Base-by-base conservation (phyloP, 2,888 invertebrate genomes). In the Cistogaster globosa region DNA sequence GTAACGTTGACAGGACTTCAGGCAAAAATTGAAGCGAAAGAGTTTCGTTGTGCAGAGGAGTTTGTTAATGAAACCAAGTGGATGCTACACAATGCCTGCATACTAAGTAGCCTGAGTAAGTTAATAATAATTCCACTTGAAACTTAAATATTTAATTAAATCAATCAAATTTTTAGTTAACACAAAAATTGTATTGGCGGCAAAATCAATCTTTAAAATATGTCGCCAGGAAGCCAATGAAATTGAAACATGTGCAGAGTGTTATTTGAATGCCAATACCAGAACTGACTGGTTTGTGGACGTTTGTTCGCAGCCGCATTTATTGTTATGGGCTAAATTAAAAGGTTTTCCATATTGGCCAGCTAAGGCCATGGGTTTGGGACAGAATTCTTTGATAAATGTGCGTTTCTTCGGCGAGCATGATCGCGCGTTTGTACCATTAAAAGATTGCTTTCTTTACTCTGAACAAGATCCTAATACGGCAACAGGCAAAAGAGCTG, bases 281-380 rank as follows among this genome's bases (percentile, higher is more conserved):
- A 94, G 96, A 48, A 94, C 95, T 71, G 95, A 96, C 80, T 98
- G 98, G 98, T 98, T 98, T 93, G 95, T 97, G 0, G 97, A 98
- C 90, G 97, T 97, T 2, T 98, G 98, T 93, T 95, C 96, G 26
- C 95, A 95, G 78, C 98, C 98, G 0, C 98, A 99, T 93, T 93
- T 97, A 18, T 92, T 99, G 77, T 96, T 99, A 0, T 99, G 99
- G 99, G 99, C 99, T 0, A 98, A 98, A 92, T 93, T 99, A 14
- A 98, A 98, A 93, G 98, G 95, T 92, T 99, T 98, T 90, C 99
- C 99, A 0, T 98, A 96, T 92, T 99, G 99, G 99, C 99, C 99
- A 0, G 98, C 98, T 0, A 99, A 99, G 93, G 97, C 96, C 0
- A 96, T 97, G 96, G 94, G 95, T 0, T 92, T 94, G 9, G 95